Base-by-base conservation (phyloP, 2,888 invertebrate genomes). In the Glyphotaelius pellucidus region DNA sequence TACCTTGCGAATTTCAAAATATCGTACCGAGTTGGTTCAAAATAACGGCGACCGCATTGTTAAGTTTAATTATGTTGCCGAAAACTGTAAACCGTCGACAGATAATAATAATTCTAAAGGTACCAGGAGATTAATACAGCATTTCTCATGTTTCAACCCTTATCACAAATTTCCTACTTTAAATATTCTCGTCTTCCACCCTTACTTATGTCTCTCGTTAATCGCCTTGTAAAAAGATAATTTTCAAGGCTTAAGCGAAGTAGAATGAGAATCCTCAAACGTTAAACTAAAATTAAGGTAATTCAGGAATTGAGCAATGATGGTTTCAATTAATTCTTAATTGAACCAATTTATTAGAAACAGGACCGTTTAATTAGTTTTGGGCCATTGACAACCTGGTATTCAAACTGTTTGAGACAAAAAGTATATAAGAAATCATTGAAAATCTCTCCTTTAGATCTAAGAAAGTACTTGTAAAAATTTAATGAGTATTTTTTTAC, bases 301-400 rank as follows among this genome's bases (percentile, higher is more conserved):
- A 83, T 83, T 35, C 83, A 83, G 14, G 25, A 86, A 86, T n/a
- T 86, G 38, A 86, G n/a, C n/a, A 86, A 47, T 86, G 35, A 30
- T 86, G 38, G 86, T 86, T 38, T 47, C 86, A 19, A 42, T 85
- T 86, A 86, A 42, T 32, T 32, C 52, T 31, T 67, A 52, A 67
- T 67, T 88, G 52, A 67, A 32, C 31, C 67, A 88, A 88, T 88
- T 88, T 52, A 88, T 67, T 67, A 67, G 35, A 88, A 31, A 67
- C n/a, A 88, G 19, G 35, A 12, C 0, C n/a, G n/a, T 32, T 42
- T 85, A 85, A 85, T 85, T 85, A 85, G 30, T 81, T 32, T 5
- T 30, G 31, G 19, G 81, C 3, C 5, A 81, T 81, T 15, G 81
- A 81, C 32, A 19, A 81, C 0, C 81, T 9, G 81, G 14, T 32